Evolutionary conservation across 1,140 invertebrate genomes (phyloP), one percentile per base, ranked within the genome.

Genomic region (Tetramorium parvispinum): DNA sequence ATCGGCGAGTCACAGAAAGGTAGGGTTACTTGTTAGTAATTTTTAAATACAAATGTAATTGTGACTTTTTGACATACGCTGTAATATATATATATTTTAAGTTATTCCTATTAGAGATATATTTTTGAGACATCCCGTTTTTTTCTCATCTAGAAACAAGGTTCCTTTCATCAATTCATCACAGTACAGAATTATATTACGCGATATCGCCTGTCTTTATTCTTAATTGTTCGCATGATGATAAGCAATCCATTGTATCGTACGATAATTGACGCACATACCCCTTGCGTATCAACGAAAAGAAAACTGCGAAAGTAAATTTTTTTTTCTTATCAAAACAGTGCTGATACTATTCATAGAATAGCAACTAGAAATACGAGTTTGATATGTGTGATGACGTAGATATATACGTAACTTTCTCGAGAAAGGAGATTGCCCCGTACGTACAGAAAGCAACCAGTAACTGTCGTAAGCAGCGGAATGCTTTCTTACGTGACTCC

Each of bases 401-500:
- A 4, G 40, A 37, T 37, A 46, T 40, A 59, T 40, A 59, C 40
- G 53, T 73, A 59, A 82, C 68, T 83, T 83, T 83, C 53, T 75
- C 79, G 46, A 49, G 10, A 73, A 73, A 73, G 53, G 43, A 59
- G 53, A 83, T 49, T 73, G 68, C 40, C 2, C 32, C 46, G 46
- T 21, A 16, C 49, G 27, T 70, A 71, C 13, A 11, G 65, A 81
- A 81, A 68, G 21, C 21, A 81, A 71, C 49, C 37, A 59, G 32
- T 16, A 71, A 68, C 51, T n/a, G 24, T 49, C 32, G 40, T 59
- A 83, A 83, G n/a, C 7, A 40, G 46, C 6, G n/a, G 27, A 78
- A 73, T 73, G 37, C 51, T 57, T 82, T 82, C 66, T 82, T 82
- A 71, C 78, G 49, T 51, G 65, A 73, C 13, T 1, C 57, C 53